phyloP scores from a whole-genome alignment of 2,888 invertebrate genomes.

The Frankliniella fusca region DNA sequence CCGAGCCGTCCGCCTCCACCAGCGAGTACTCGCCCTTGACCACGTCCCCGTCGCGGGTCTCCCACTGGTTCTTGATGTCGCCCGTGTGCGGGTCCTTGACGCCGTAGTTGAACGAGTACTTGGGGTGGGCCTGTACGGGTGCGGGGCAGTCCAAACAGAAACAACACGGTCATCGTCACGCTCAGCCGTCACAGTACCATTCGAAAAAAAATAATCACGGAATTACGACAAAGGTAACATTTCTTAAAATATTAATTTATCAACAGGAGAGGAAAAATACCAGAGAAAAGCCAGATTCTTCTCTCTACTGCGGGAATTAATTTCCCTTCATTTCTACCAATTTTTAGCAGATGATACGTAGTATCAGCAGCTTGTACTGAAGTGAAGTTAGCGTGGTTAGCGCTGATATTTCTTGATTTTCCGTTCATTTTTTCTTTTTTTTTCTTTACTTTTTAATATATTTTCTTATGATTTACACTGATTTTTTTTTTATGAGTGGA shows the following conservation, averaged over 20 bases:
- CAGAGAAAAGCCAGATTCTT: too few species aligned
- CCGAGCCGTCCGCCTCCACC: constrained; percentile 9
- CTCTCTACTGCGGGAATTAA: too few species aligned
- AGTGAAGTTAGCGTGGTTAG: too few species aligned
- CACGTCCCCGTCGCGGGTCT: constrained; percentile 21
- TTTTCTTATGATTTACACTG: too few species aligned
- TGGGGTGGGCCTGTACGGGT: not conserved
- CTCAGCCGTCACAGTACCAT: not conserved
- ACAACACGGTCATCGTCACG: not conserved
- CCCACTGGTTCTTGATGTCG: constrained; percentile 24
- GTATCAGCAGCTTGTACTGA: too few species aligned
- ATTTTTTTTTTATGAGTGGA: too few species aligned
- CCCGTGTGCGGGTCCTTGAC: constrained; percentile 19
- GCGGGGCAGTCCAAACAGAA: not conserved
- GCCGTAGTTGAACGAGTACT: constrained; percentile 24
- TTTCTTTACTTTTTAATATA: too few species aligned
- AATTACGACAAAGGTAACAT: not conserved
- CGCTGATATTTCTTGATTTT: too few species aligned
- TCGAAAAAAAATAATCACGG: too few species aligned
- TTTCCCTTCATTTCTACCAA: too few species aligned
- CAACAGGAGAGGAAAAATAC: not conserved
- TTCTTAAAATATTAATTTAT: not conserved
- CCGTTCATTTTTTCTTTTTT: too few species aligned
- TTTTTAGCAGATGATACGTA: too few species aligned
- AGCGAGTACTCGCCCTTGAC: constrained; percentile 22